Evolutionary conservation across 2,113 vertebrate genomes (phyloP).

Genomic region (Struthio camelus): DNA sequence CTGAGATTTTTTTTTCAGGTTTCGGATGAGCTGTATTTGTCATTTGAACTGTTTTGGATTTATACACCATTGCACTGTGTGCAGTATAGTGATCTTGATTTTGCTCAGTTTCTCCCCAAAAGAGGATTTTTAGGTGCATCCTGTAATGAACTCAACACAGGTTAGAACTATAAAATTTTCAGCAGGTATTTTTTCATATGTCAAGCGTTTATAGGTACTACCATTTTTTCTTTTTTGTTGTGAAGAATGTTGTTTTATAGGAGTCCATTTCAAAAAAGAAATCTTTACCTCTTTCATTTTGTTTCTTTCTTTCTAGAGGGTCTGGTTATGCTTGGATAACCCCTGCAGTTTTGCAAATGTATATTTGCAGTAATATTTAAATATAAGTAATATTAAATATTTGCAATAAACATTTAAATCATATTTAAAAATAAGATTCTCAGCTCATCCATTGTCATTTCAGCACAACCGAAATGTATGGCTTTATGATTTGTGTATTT

Average conservation of each 20-base stretch:
- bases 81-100: not conserved
- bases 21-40: not conserved
- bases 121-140: not conserved
- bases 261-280: not conserved
- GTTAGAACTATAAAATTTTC: not conserved
- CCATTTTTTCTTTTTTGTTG: not conserved
- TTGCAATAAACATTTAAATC: no score
- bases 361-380: no score
- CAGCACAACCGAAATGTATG: rapidly evolving
- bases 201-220: not conserved
- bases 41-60: not conserved
- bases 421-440: not conserved
- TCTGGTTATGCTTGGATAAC: not conserved
- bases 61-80: not conserved
- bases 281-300: not conserved
- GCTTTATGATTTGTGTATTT: not conserved
- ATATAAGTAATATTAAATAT: no score
- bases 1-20: not conserved
- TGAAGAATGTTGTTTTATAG: not conserved
- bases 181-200: not conserved
- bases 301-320: not conserved
- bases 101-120: not conserved
- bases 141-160: not conserved
- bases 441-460: not conserved
- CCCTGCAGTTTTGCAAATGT: not conserved